Percentiles rank a stretch among this genome's conserved stretches.
These are phyloP conservation scores for Poecilus cupreus DNA, from an alignment of 2,888 invertebrate genomes.

Conservation along the genomic window DNA sequence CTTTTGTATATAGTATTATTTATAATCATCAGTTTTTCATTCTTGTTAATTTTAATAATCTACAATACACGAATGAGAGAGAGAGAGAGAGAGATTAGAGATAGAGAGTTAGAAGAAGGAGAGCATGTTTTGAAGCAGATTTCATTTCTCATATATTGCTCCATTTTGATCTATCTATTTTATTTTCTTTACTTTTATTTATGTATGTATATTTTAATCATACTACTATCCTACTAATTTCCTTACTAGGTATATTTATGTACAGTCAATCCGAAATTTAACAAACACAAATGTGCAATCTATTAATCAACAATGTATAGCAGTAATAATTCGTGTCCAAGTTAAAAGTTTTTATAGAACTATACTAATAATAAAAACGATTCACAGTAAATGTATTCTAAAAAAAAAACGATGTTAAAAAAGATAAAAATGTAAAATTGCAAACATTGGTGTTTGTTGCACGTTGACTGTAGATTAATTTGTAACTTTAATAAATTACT, in stretches of 20 bases:
- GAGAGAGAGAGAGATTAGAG: conserved; percentile 2
- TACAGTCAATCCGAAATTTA: neutral
- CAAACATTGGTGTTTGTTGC: neutral
- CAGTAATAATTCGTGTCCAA: too few relatives aligned
- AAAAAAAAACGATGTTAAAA: too few relatives aligned
- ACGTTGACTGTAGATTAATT: neutral
- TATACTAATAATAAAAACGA: too few relatives aligned
- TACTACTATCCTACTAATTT: neutral
- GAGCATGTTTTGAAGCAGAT: conserved; percentile 42
- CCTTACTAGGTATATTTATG: neutral
- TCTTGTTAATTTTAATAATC: neutral
- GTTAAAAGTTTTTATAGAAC: too few relatives aligned
- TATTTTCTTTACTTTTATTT: neutral
- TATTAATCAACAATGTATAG: too few relatives aligned
- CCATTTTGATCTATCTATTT: neutral
- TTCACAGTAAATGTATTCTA: too few relatives aligned
- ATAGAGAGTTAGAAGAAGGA: neutral
- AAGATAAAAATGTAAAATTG: neutral
- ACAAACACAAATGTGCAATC: conserved; percentile 15
- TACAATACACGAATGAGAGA: conserved; percentile 12
- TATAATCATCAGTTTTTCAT: conserved; percentile 17
- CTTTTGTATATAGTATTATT: conserved; percentile 45
- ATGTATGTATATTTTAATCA: neutral
- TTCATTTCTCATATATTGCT: conserved; percentile 24
- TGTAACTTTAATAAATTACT: conserved; percentile 49